A percentile compares a stretch with the other conserved stretches of the same genome.
phyloP scores from a whole-genome alignment of 2,888 invertebrate genomes.

The Alloscopus bannaensis region DNA sequence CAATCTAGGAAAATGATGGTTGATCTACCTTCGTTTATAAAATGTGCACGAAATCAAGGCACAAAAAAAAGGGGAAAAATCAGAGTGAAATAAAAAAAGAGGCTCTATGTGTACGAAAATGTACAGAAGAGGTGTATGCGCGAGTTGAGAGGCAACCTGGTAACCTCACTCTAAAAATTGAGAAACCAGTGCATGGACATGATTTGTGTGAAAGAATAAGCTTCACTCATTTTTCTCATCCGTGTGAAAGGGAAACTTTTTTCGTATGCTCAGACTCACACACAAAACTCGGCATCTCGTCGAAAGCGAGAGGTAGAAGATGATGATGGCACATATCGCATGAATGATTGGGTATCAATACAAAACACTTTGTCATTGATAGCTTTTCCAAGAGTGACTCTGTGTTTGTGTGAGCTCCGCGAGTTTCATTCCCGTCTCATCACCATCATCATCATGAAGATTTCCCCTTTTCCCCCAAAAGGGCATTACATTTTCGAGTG shows the following conservation, averaged over 20 bases:
- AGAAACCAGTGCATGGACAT: slow-evolving; percentile 47
- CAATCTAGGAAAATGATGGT: too few species aligned
- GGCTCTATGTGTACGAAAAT: too few species aligned
- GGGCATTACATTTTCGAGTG: too few species aligned
- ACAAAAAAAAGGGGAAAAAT: too few species aligned
- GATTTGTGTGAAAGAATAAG: slow-evolving; percentile 64
- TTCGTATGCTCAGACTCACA: slow-evolving; percentile 41
- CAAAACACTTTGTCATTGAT: slow-evolving; percentile 30
- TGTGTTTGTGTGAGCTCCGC: too few species aligned
- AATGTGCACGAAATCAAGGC: too few species aligned
- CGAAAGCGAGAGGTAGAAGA: too few species aligned
- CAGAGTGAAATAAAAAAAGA: too few species aligned
- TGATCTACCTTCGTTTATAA: too few species aligned
- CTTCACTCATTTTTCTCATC: slow-evolving; percentile 29
- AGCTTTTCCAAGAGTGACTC: slow-evolving; percentile 25
- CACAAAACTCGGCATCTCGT: slow-evolving; percentile 13
- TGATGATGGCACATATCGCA: slow-evolving; percentile 2
- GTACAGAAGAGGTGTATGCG: too few species aligned
- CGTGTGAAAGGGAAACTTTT: slow-evolving; percentile 29
- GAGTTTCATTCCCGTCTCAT: slow-evolving; percentile 6
- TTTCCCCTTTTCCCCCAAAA: too few species aligned
- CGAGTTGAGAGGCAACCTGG: slow-evolving; percentile 32
- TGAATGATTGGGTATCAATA: slow-evolving; percentile 43
- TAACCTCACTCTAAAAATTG: slow-evolving; percentile 33
- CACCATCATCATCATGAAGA: too few species aligned